These are phyloP conservation scores for Clarias fuscus DNA, from an alignment of 2,797 vertebrate genomes.

Conservation along the genomic window DNA sequence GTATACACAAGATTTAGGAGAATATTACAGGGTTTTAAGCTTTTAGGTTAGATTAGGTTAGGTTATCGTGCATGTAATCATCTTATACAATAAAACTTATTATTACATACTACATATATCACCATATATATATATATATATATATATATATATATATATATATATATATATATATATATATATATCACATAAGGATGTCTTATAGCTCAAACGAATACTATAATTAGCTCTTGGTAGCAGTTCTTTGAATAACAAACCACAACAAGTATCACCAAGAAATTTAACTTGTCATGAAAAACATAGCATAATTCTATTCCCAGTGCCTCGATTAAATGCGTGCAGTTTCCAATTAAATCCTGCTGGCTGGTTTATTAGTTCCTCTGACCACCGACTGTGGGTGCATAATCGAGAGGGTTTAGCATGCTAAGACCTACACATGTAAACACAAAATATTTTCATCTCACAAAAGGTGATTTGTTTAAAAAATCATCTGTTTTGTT, in stretches of 20 bases:
- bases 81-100: neutral
- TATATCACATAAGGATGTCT: neutral
- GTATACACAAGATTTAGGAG: too few relatives aligned
- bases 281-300: conserved; percentile 16
- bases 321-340: conserved; percentile 10
- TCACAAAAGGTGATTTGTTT: neutral
- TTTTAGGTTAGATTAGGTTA: neutral
- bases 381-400: conserved; percentile 27
- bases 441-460: neutral
- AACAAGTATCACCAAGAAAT: neutral
- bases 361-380: conserved; percentile 27
- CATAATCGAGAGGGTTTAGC: neutral
- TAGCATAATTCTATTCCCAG: neutral
- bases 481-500: conserved; percentile 15
- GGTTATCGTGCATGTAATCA: neutral
- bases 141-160: too few relatives aligned
- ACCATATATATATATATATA: too few relatives aligned
- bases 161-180: too few relatives aligned
- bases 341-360: conserved; percentile 16
- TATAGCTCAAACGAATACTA: neutral
- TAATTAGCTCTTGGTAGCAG: conserved; percentile 1
- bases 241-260: conserved; percentile 3
- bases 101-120: neutral
- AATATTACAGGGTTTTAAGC: neutral
- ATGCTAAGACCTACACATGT: conserved; percentile 12